Evolutionary conservation across 1,140 invertebrate genomes (phyloP), one percentile per base, ranked within the genome.

Genomic region (Drosophila miranda): DNA sequence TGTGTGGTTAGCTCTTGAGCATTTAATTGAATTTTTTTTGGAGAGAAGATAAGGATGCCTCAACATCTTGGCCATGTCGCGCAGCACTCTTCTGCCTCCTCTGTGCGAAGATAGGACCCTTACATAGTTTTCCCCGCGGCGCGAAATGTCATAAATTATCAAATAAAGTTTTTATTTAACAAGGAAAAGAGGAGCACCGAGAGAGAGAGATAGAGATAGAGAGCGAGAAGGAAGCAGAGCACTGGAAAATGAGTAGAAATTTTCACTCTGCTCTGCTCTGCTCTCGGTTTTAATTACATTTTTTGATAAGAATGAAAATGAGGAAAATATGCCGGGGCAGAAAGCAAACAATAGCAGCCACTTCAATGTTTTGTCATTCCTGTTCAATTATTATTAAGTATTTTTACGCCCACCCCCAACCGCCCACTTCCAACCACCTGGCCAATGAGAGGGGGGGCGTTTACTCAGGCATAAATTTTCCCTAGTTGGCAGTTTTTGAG

Each of bases 21-120:
- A 80, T 80, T 80, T 80, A 80, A 80, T 80, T 80, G 77, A 75
- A 80, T 80, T 80, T 80, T 80, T 79, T 80, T 61, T 70, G 51
- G 28, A 72, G 68, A 50, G 51, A 55, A 68, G 64, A 68, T 68
- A 68, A 68, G 62, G 54, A 54, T 61, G 54, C 43, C 43, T 23
- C 60, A 69, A 42, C 75, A 78, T 78, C 69, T 79, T 79, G 75
- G 58, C 68, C 59, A 48, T 66, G 75, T 73, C 23, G 11, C 30
- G 30, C 2, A 30, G 2, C 30, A 9, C 42, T 16, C 41, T 30
- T 8, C 11, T 9, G 3, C 19, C 19, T 38, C 26, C 26, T 9
- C 34, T 14, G 21, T 4, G 34, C 13, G 34, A 0, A 11, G 34
- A 8, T 4, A 4, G 11, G 49, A 53, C 52, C 57, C 57, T 70